Evolutionary conservation across 2,888 invertebrate species (phyloP).

Genomic region (Drosophila maculinotata): DNA sequence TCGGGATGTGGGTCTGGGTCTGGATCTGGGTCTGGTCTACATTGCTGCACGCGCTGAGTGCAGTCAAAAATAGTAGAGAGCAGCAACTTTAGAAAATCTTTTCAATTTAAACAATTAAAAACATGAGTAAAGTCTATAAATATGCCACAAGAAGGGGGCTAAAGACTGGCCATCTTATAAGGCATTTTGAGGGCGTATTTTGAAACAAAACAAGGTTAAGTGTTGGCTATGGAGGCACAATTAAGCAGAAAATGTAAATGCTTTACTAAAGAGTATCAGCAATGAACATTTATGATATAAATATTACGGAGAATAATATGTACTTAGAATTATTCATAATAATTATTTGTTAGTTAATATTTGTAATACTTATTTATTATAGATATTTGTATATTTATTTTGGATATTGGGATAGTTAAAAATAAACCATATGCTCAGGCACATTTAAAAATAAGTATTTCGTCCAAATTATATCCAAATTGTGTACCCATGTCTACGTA

Average conservation of each 20-base stretch:
- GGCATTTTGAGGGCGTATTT: slow-evolving; percentile 11
- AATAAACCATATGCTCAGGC: no score
- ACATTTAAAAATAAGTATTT: no score
- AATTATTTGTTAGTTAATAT: no score
- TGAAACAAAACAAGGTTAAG: slow-evolving; percentile 47
- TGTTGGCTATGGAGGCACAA: slow-evolving; percentile 7
- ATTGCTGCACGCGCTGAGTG: slow-evolving; percentile 40
- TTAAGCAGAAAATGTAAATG: slow-evolving; percentile 1
- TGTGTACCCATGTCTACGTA: no score
- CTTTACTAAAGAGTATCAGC: no score
- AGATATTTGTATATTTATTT: background rate
- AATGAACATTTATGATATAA: no score
- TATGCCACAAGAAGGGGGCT: slow-evolving; percentile 21
- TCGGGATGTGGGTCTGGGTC: slow-evolving; percentile 18
- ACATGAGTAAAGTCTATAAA: slow-evolving; percentile 49
- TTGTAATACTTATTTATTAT: no score
- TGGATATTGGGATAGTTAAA: no score
- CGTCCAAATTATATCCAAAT: no score
- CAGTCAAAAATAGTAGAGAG: slow-evolving; percentile 36
- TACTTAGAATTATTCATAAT: background rate
- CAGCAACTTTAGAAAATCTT: slow-evolving; percentile 45
- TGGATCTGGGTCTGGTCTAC: slow-evolving; percentile 28
- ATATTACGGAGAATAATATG: background rate
- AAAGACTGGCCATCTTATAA: background rate
- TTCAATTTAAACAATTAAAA: slow-evolving; percentile 63